Base-by-base conservation (phyloP, 2,113 vertebrate species). In the Malurus alboscapulatus region DNA sequence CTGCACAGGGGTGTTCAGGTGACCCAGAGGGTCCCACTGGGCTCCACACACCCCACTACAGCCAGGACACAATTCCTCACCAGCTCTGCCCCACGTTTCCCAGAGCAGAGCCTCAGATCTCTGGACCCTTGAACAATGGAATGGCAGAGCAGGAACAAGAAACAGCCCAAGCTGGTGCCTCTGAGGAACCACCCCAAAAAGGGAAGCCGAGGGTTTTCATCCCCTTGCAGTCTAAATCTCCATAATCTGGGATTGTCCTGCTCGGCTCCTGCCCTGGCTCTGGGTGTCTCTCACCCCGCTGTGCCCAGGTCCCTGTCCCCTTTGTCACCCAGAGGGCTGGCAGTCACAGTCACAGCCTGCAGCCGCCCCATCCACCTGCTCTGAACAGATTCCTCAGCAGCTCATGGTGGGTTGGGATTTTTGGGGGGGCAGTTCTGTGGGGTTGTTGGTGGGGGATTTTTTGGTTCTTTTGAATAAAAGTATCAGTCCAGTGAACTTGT, bases 281-380 rank as follows among this genome's bases (percentile, higher is more conserved):
- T 74, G 38, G 38, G 22, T 14, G 19, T 34, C 45, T 38, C 34
- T 48, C 2, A 11, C 16, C 42, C 6, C 0, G 48, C 38, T 40
- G 17, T 71, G 48, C 34, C 55, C 16, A 8, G 21, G 5, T 38
- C 38, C 40, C 47, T 21, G 17, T 21, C 62, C 17, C 17, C 38
- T 40, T 3, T 8, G n/a, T 2, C 40, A 11, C 3, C 2, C 55
- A 3, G 2, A 25, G 47, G 3, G 3, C 1, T 42, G n/a, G 26
- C 51, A 66, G 18, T 9, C 51, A 13, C 68, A 38, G 18, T 36
- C 36, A 36, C 16, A 11, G 1, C 30, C 66, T 79, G 72, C 40
- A 62, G 48, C 34, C 42, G 25, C 25, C 29, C 27, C 50, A 21
- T 26, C 2, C 75, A 14, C 30, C 59, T 25, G n/a, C 68, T 7